A percentile compares a stretch with the other conserved stretches of the same genome.
phyloP scores from a whole-genome alignment of 2,113 vertebrate genomes.

The Ceyx melanurus region DNA sequence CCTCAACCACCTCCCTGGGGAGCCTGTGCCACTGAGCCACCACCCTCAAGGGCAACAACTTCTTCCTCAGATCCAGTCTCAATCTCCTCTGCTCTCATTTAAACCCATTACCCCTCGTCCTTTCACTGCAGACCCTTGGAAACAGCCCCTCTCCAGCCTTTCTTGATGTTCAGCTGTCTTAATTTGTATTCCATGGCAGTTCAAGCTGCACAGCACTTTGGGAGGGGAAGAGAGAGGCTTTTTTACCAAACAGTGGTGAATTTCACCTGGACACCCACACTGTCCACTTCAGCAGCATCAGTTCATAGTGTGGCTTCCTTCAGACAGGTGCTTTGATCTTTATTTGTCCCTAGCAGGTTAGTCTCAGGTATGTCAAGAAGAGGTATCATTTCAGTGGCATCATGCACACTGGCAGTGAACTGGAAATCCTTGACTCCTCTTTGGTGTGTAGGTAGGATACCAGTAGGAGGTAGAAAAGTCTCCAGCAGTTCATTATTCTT shows the following conservation, averaged over 20 bases:
- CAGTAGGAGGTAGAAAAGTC: neutral
- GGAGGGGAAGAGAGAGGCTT: neutral
- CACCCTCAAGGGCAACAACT: too few relatives aligned
- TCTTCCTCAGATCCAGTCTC: too few relatives aligned
- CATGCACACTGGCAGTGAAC: neutral
- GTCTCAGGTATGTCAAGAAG: neutral
- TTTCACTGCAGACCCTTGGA: too few relatives aligned
- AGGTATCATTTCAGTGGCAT: neutral
- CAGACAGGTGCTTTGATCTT: neutral
- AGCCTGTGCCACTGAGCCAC: too few relatives aligned
- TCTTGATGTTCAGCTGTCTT: neutral
- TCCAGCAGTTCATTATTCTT: neutral
- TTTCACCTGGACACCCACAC: neutral
- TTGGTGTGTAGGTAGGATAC: neutral
- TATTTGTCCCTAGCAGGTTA: neutral
- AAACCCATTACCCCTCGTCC: too few relatives aligned
- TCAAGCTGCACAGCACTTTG: neutral
- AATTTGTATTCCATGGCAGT: neutral
- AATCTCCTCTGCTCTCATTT: too few relatives aligned
- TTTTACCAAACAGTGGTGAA: neutral
- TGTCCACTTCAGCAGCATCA: neutral
- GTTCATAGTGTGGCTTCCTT: neutral
- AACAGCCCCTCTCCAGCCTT: too few relatives aligned
- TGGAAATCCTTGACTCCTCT: conserved; percentile 5
- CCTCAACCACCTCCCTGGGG: too few relatives aligned